Evolutionary conservation across 2,113 vertebrate species (phyloP).

Genomic region (Hypomesus transpacificus): DNA sequence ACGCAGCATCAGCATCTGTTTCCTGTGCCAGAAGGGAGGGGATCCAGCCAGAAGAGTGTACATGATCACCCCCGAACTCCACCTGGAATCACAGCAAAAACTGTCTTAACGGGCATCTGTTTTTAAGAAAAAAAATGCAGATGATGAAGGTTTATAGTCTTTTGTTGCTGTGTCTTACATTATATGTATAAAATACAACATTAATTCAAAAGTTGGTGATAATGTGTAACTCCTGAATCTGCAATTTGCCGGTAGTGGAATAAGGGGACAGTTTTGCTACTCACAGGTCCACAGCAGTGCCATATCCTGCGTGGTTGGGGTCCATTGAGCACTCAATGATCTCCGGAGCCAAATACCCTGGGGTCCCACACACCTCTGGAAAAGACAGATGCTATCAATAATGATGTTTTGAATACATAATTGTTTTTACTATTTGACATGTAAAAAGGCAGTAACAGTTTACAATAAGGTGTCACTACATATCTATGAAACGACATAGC

Average conservation of each 20-base stretch:
- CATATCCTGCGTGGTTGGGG: constrained; percentile 80
- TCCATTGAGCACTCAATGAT: constrained; percentile 97
- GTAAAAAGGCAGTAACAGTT: too few relatives aligned
- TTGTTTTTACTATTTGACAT: too few relatives aligned
- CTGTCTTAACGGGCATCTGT: background rate
- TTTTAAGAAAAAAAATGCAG: too few relatives aligned
- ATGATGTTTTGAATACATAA: background rate
- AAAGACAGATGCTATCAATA: background rate
- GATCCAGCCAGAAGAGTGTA: constrained; percentile 95
- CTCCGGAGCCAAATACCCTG: constrained; percentile 92
- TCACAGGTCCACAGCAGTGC: constrained; percentile 91
- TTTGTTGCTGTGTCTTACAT: too few relatives aligned
- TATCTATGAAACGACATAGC: background rate
- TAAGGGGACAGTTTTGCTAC: constrained; percentile 39
- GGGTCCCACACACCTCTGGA: constrained; percentile 93
- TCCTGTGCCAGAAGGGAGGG: constrained; percentile 97
- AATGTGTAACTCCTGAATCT: background rate
- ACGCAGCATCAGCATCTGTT: constrained; percentile 96
- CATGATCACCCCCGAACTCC: constrained; percentile 97
- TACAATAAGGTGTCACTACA: background rate
- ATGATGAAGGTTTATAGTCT: too few relatives aligned
- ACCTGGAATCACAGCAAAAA: constrained; percentile 68
- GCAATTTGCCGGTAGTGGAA: background rate
- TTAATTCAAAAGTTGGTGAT: background rate
- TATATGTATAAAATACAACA: background rate